Conservation (phyloP, 1,140 invertebrate genomes). For the Papilio dardanus region DNA sequence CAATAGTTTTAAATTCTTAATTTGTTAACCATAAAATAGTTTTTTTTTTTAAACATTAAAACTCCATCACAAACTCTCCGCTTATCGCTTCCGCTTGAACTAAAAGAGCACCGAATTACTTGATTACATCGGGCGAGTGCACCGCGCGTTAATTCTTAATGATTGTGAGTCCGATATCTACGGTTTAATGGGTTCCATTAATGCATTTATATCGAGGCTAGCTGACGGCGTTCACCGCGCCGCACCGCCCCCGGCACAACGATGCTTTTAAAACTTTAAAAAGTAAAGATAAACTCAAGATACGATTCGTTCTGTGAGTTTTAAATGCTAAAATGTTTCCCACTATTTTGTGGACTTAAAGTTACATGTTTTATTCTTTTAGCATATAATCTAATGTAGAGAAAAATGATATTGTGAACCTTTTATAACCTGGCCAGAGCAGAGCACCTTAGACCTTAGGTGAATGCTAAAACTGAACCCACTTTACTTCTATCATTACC, state of each 20-base stretch:
- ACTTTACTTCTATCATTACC: no score
- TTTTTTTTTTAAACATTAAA: not conserved
- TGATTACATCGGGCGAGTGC: slow-evolving; percentile 34
- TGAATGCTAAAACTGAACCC: no score
- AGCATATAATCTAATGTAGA: no score
- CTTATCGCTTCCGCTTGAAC: slow-evolving; percentile 12
- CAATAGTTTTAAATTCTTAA: no score
- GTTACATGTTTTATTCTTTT: not conserved
- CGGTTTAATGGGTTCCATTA: slow-evolving; percentile 35
- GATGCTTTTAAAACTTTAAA: slow-evolving; percentile 20
- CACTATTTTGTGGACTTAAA: not conserved
- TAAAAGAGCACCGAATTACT: slow-evolving; percentile 22
- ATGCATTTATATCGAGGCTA: slow-evolving; percentile 36
- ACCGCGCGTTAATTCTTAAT: slow-evolving; percentile 52
- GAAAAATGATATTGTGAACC: no score
- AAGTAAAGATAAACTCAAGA: slow-evolving; percentile 10
- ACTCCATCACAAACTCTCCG: not conserved
- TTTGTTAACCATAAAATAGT: no score
- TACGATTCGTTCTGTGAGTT: not conserved
- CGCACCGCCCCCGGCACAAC: not conserved
- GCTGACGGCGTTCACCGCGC: not conserved
- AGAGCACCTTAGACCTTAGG: no score
- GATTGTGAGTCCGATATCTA: slow-evolving; percentile 40
- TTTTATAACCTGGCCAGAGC: no score
- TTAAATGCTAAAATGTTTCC: slow-evolving; percentile 22